Base-by-base conservation (phyloP, 2,113 vertebrate species). In the Notarius quadriscutis region DNA sequence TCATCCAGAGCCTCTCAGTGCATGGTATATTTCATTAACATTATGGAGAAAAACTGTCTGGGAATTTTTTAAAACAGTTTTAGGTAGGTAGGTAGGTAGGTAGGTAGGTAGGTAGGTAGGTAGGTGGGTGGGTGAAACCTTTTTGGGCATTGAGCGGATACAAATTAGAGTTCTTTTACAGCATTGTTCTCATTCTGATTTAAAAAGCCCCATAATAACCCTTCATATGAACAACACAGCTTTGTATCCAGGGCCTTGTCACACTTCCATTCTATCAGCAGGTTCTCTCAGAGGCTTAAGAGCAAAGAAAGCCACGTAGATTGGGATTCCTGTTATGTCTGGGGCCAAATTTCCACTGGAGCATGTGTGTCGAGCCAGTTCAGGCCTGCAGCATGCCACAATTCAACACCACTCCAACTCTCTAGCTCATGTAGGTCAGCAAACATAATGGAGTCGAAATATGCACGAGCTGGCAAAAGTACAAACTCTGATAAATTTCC, bases 301-400 rank as follows among this genome's bases (percentile, higher is more conserved):
- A 84, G 79, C 89, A 77, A 65, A 84, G 81, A 71, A 79, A 92
- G 93, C 93, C 93, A 94, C 92, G 92, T 94, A 67, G 91, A 94
- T 71, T 87, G 92, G 93, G 92, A 92, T 93, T 93, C 93, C 93
- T 92, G 87, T 67, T n/a, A 84, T 69, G 89, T 84, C 83, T 1
- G 9, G 41, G 20, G 91, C 89, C 91, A 93, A 88, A 78, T 93
- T 92, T 93, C 88, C 91, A 85, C 67, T 84, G 83, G 80, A 85
- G 60, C 57, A 75, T 81, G 65, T 86, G 67, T 89, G 62, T 60
- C 81, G 67, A 82, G 72, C 63, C 63, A 77, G 48, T 75, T 41
- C 67, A 5, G 81, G 51, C 81, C 84, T 84, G 63, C 74, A 84
- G 20, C 85, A 72, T 41, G 86, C 30, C 71, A 22, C 78, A 48